A percentile compares a stretch with the other conserved stretches of the same genome.
Evolutionary conservation across 2,888 invertebrate genomes (phyloP).

Genomic region (Pristionchus arcanus): DNA sequence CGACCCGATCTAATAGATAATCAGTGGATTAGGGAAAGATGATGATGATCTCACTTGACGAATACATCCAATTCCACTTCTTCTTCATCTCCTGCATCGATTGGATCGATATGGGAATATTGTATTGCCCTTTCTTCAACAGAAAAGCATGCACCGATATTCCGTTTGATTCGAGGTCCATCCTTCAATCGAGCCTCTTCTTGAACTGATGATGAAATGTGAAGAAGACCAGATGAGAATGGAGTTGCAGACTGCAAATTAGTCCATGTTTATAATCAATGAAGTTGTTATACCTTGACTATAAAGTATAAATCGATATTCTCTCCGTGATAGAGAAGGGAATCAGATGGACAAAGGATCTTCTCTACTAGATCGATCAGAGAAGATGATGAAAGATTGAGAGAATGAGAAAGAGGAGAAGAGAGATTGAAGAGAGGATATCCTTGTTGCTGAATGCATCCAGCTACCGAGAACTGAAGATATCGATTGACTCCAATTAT

Average conservation of each 20-base stretch:
- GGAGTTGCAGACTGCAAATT: neutral
- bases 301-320: conserved; percentile 12
- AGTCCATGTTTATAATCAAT: neutral
- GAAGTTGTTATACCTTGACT: neutral
- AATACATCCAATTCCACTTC: conserved; percentile 19
- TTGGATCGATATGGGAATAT: conserved; percentile 38
- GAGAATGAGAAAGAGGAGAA: conserved; percentile 31
- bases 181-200: neutral
- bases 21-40: neutral
- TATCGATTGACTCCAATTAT: neutral
- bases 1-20: conserved; percentile 26
- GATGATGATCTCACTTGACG: neutral
- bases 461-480: conserved; percentile 23
- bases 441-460: conserved; percentile 11
- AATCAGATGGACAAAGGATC: conserved; percentile 46
- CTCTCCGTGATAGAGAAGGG: conserved; percentile 46
- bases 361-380: conserved; percentile 31
- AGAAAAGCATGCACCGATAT: conserved; percentile 25
- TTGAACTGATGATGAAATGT: neutral
- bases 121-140: conserved; percentile 6
- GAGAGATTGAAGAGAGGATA: conserved; percentile 39
- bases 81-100: neutral
- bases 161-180: conserved; percentile 31
- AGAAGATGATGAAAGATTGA: conserved; percentile 28
- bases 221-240: conserved; percentile 34